Evolutionary conservation across 2,113 vertebrate genomes (phyloP).

Genomic region (Morone chrysops): DNA sequence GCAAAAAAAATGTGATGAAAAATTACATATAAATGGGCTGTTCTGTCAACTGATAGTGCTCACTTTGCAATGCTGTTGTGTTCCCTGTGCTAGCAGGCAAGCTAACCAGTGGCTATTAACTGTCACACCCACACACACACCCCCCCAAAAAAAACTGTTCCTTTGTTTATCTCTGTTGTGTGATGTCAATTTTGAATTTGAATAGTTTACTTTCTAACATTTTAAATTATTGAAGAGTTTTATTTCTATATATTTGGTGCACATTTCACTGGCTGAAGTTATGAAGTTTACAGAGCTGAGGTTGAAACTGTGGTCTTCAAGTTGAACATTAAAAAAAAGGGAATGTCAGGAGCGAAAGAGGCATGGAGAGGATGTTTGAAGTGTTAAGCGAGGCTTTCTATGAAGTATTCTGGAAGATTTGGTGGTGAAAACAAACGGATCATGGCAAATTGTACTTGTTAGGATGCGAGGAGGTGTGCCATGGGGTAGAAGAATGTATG

Average conservation of each 20-base stretch:
- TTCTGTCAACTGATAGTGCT: constrained; percentile 75
- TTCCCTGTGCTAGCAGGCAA: constrained; percentile 77
- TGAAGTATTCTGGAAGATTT: constrained; percentile 12
- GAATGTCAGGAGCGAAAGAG: constrained; percentile 30
- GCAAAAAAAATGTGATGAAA: constrained; percentile 62
- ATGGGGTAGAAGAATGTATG: constrained; percentile 31
- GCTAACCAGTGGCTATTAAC: constrained; percentile 78
- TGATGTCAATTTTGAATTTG: constrained; percentile 67
- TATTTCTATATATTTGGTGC: constrained; percentile 78
- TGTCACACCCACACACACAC: constrained; percentile 19
- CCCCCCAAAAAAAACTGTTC: constrained; percentile 12
- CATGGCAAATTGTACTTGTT: background rate
- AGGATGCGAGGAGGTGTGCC: constrained; percentile 12
- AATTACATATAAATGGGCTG: constrained; percentile 72
- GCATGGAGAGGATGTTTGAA: constrained; percentile 6
- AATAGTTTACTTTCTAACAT: constrained; percentile 76
- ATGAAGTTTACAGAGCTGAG: constrained; percentile 79
- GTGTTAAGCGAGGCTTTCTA: constrained; percentile 9
- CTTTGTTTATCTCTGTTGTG: constrained; percentile 66
- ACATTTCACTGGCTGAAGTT: constrained; percentile 81
- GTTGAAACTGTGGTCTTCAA: constrained; percentile 60
- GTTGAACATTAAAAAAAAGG: constrained; percentile 38
- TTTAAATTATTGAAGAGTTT: constrained; percentile 79
- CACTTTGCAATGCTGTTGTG: constrained; percentile 78
- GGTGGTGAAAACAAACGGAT: background rate